phyloP scores from a whole-genome alignment of 2,797 vertebrate species.

The Gallinago stenura region DNA sequence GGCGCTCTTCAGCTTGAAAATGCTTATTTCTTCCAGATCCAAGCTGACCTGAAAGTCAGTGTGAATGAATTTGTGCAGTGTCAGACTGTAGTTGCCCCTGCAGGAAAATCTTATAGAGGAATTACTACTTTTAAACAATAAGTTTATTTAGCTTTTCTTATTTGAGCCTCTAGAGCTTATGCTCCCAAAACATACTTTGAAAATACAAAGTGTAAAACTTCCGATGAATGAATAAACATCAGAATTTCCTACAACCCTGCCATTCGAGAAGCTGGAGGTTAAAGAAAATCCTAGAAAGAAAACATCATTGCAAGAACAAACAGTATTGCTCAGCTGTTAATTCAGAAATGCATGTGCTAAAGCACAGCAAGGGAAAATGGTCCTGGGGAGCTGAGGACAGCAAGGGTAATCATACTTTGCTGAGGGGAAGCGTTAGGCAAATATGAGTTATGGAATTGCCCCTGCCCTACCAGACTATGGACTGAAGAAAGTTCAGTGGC shows the following conservation, averaged over 20 bases:
- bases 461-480: fast-evolving
- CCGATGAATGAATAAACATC: neutral
- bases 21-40: neutral
- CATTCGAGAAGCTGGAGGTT: neutral
- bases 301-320: neutral
- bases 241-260: neutral
- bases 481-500: neutral
- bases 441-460: neutral
- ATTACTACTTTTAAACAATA: neutral
- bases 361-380: neutral
- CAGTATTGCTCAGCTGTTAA: neutral
- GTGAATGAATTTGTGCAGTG: neutral
- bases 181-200: neutral
- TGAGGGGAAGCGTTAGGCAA: neutral
- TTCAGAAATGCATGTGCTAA: neutral
- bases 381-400: neutral
- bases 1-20: fast-evolving
- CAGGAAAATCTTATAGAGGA: neutral
- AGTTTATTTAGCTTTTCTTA: neutral
- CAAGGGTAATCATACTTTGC: fast-evolving
- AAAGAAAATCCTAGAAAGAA: neutral
- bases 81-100: neutral
- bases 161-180: neutral
- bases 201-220: neutral
- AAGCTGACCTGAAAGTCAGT: neutral